Conservation (phyloP, 2,797 vertebrate genomes). For the Euphonia xanthogaster region DNA sequence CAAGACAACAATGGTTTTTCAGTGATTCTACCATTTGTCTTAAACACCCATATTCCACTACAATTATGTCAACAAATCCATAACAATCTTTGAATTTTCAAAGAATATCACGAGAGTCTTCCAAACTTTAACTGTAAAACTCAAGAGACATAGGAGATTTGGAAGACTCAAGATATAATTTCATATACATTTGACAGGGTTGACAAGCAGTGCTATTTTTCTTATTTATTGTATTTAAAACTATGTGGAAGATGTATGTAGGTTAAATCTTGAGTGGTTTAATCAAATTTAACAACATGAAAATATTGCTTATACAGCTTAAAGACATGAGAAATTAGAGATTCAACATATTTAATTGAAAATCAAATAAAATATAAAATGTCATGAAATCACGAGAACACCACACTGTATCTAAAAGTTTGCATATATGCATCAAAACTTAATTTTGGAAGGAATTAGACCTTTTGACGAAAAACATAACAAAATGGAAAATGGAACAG, state of each 20-base stretch:
- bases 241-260: background rate
- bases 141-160: background rate
- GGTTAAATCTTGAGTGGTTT: background rate
- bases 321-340: background rate
- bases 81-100: background rate
- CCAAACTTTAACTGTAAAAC: background rate
- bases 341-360: background rate
- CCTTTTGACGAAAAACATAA: background rate
- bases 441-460: background rate
- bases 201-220: background rate
- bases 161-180: background rate
- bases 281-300: background rate
- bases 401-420: background rate
- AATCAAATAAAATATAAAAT: background rate
- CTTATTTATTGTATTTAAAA: background rate
- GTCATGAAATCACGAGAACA: background rate
- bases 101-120: background rate
- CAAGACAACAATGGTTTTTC: background rate
- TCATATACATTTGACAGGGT: background rate
- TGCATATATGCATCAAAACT: background rate
- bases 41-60: background rate
- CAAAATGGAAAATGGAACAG: background rate
- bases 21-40: background rate
- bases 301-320: background rate
- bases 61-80: background rate